Evolutionary conservation across 2,113 vertebrate genomes (phyloP).

Genomic region (Cyprinodon tularosa): DNA sequence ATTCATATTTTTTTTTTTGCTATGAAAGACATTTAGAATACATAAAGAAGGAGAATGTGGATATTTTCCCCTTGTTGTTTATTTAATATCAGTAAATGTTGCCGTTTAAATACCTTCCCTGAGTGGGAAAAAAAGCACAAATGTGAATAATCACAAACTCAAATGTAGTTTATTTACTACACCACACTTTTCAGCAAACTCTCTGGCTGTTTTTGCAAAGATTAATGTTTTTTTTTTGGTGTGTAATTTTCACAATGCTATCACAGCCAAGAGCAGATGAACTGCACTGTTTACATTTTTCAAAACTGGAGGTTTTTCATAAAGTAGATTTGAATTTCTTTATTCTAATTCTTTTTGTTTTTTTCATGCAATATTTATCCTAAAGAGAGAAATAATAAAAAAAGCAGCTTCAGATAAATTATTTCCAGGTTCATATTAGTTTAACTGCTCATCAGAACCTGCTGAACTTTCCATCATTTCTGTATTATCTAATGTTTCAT

Average conservation of each 20-base stretch:
- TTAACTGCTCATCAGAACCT: background rate
- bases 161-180: background rate
- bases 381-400: too few relatives aligned
- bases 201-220: too few relatives aligned
- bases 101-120: background rate
- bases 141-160: background rate
- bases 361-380: background rate
- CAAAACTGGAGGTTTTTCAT: conserved; percentile 8
- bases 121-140: conserved; percentile 30
- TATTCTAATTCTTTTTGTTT: background rate
- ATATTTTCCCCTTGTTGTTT: background rate
- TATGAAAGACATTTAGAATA: background rate
- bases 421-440: background rate
- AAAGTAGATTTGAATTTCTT: background rate
- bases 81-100: background rate
- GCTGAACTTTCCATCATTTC: background rate
- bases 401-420: too few relatives aligned
- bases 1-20: background rate
- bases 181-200: background rate
- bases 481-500: background rate
- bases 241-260: too few relatives aligned
- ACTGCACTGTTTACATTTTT: conserved; percentile 24
- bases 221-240: too few relatives aligned
- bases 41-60: background rate
- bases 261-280: background rate